phyloP scores from a whole-genome alignment of 2,888 invertebrate species.

The Bhutanitis thaidina region DNA sequence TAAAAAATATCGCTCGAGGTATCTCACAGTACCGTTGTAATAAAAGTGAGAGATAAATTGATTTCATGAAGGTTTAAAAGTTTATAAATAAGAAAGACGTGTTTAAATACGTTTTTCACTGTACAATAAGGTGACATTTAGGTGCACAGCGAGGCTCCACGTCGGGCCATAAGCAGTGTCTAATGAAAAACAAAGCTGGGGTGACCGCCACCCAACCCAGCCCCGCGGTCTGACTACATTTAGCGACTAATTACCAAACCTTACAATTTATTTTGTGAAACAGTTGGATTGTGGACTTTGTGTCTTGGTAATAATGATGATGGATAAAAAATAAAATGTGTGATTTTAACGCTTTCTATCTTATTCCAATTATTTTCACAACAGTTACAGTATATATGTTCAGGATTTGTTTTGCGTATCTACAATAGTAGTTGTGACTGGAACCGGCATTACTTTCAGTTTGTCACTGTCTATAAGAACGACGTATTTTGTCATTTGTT shows the following conservation, averaged over 20 bases:
- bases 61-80: not conserved
- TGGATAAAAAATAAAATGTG: not conserved
- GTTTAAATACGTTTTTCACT: slow-evolving; percentile 10
- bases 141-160: slow-evolving; percentile 16
- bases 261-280: slow-evolving; percentile 23
- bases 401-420: too few relatives aligned
- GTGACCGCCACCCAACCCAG: slow-evolving; percentile 36
- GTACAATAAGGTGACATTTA: slow-evolving; percentile 14
- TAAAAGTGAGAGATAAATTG: not conserved
- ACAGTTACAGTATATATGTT: too few relatives aligned
- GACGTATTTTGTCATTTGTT: too few relatives aligned
- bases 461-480: too few relatives aligned
- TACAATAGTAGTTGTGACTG: too few relatives aligned
- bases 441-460: too few relatives aligned
- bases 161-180: slow-evolving; percentile 44
- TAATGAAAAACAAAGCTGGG: slow-evolving; percentile 67
- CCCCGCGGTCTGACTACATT: slow-evolving; percentile 38
- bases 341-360: not conserved
- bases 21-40: too few relatives aligned
- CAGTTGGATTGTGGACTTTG: too few relatives aligned
- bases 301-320: not conserved
- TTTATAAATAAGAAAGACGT: slow-evolving; percentile 11
- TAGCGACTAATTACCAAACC: slow-evolving; percentile 49
- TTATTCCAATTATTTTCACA: too few relatives aligned
- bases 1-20: too few relatives aligned